phyloP scores from a whole-genome alignment of 2,797 vertebrate species.

The Lycodopsis pacificus region DNA sequence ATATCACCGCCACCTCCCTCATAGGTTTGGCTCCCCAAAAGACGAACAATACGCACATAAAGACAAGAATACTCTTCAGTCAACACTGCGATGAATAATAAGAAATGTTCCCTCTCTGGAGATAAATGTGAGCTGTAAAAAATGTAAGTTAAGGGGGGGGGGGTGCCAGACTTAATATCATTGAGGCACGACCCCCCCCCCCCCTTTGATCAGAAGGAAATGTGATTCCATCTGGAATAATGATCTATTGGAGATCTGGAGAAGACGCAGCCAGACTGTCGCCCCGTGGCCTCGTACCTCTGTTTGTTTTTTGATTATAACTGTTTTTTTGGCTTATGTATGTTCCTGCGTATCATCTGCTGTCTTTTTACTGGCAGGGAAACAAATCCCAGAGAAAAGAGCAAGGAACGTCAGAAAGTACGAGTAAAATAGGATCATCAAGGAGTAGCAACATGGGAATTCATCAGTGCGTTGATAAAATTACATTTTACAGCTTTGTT shows the following conservation, averaged over 20 bases:
- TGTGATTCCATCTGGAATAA: background rate
- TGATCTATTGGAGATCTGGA: background rate
- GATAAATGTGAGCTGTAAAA: too few species aligned
- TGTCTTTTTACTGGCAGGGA: background rate
- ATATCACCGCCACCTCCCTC: background rate
- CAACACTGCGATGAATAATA: background rate
- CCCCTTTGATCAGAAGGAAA: background rate
- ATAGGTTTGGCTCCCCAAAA: background rate
- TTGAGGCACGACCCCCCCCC: background rate
- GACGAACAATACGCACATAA: background rate
- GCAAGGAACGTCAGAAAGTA: background rate
- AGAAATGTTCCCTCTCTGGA: too few species aligned
- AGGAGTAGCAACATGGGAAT: background rate
- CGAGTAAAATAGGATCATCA: background rate
- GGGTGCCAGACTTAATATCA: too few species aligned
- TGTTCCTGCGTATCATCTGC: background rate
- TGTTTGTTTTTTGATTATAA: background rate
- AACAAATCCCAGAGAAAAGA: background rate
- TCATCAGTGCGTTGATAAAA: background rate
- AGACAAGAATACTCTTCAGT: background rate
- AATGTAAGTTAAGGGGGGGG: too few species aligned
- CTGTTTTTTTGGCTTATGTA: too few species aligned
- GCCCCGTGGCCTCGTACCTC: background rate
- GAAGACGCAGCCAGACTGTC: background rate
- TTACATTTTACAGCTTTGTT: background rate